These are phyloP conservation scores for Agrotis clavis DNA, from an alignment of 2,888 invertebrate genomes.

Conservation along the genomic window DNA sequence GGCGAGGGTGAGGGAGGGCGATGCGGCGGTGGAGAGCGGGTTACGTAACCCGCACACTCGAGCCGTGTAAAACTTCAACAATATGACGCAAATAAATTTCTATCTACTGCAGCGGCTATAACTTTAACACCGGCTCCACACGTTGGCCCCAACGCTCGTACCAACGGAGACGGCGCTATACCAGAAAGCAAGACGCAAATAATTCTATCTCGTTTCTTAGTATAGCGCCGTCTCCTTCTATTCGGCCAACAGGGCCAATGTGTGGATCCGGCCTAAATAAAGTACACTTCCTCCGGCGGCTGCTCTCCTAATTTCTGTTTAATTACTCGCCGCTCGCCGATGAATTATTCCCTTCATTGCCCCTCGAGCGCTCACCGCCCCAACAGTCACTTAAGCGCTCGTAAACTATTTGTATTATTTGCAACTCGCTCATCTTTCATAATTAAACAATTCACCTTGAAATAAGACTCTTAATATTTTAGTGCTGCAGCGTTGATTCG, in stretches of 20 bases:
- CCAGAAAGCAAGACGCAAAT: too few species aligned
- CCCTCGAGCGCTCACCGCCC: conserved; percentile 27
- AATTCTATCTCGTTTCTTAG: too few species aligned
- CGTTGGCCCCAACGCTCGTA: too few species aligned
- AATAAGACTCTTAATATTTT: conserved; percentile 20
- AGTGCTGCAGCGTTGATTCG: not conserved
- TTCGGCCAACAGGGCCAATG: too few species aligned
- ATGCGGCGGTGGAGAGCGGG: conserved; percentile 8
- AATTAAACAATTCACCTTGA: conserved; percentile 34
- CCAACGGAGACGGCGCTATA: too few species aligned
- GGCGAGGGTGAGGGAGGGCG: conserved; percentile 10
- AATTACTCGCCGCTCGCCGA: conserved; percentile 58
- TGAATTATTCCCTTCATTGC: conserved; percentile 59
- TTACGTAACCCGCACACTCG: conserved; percentile 54
- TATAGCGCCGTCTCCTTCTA: too few species aligned
- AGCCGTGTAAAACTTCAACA: conserved; percentile 63
- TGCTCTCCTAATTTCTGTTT: conserved; percentile 61
- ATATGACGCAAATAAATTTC: conserved; percentile 70
- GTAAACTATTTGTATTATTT: conserved; percentile 61
- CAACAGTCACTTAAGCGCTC: conserved; percentile 54
- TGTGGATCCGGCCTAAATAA: too few species aligned
- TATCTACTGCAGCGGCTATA: conserved; percentile 57
- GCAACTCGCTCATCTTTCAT: conserved; percentile 25
- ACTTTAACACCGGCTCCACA: too few species aligned
- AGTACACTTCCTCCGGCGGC: conserved; percentile 38